Conservation (phyloP, 2,888 invertebrate species). For the Linhomoeus sp. region DNA sequence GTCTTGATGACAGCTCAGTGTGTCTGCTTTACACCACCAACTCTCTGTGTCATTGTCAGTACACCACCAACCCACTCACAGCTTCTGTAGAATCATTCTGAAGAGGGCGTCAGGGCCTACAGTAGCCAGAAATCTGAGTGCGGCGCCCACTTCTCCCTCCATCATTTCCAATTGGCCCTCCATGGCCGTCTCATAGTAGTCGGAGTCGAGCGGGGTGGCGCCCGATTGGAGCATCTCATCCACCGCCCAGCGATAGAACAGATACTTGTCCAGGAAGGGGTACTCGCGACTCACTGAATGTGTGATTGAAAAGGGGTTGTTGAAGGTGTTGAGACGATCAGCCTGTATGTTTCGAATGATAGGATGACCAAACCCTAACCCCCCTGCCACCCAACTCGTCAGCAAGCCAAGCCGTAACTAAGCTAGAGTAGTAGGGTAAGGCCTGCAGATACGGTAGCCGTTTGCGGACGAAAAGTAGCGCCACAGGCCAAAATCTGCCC, state of each 20-base stretch:
- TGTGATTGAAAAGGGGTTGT: not conserved
- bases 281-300: slow-evolving; percentile 50
- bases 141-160: slow-evolving; percentile 12
- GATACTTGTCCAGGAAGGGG: slow-evolving; percentile 59
- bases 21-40: too few species aligned
- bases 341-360: too few species aligned
- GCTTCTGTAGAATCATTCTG: slow-evolving; percentile 56
- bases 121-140: slow-evolving; percentile 43
- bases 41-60: too few species aligned
- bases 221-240: slow-evolving; percentile 37
- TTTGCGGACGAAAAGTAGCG: too few species aligned
- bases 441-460: too few species aligned
- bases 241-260: slow-evolving; percentile 57
- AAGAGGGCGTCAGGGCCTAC: slow-evolving; percentile 56
- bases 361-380: too few species aligned
- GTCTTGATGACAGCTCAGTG: too few species aligned
- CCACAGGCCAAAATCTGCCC: too few species aligned
- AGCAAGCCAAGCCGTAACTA: too few species aligned
- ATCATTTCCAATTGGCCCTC: slow-evolving; percentile 40
- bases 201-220: slow-evolving; percentile 3
- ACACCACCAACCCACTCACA: too few species aligned
- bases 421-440: too few species aligned
- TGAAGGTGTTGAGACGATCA: not conserved
- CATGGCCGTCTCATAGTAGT: slow-evolving; percentile 2
- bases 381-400: too few species aligned